A percentile compares a stretch with the other conserved stretches of the same genome.
phyloP scores from a whole-genome alignment of 2,797 vertebrate species.

The Eulemur coronatus region DNA sequence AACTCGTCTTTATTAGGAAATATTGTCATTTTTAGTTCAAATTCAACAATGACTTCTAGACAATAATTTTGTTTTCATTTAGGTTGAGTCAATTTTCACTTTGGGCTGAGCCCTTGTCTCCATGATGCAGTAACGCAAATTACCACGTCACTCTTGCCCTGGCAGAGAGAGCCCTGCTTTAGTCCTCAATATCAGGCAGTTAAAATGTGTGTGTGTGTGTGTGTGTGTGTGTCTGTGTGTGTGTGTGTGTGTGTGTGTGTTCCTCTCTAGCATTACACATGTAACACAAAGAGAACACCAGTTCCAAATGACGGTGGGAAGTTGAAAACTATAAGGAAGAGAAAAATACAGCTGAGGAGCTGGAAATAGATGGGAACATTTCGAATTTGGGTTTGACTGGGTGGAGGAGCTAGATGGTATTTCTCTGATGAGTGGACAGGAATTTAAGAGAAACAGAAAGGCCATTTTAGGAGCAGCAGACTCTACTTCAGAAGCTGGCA shows the following conservation, averaged over 20 bases:
- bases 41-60: not conserved
- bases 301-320: not conserved
- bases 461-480: not conserved
- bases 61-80: not conserved
- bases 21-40: not conserved
- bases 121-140: not conserved
- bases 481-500: not conserved
- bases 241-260: not conserved
- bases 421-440: not conserved
- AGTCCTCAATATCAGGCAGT: not conserved
- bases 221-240: too few species aligned
- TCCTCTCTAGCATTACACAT: not conserved
- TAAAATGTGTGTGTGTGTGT: not conserved
- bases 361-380: not conserved
- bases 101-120: not conserved
- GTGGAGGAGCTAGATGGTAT: not conserved
- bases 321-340: not conserved
- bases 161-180: rapidly evolving
- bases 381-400: not conserved
- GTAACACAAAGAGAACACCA: not conserved
- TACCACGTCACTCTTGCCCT: not conserved
- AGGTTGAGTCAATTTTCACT: not conserved
- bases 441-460: not conserved
- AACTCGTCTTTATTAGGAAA: not conserved
- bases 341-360: not conserved